Evolutionary conservation across 2,888 invertebrate genomes (phyloP), one percentile per base, ranked within the genome.

Genomic region (Parascotia fuliginaria): DNA sequence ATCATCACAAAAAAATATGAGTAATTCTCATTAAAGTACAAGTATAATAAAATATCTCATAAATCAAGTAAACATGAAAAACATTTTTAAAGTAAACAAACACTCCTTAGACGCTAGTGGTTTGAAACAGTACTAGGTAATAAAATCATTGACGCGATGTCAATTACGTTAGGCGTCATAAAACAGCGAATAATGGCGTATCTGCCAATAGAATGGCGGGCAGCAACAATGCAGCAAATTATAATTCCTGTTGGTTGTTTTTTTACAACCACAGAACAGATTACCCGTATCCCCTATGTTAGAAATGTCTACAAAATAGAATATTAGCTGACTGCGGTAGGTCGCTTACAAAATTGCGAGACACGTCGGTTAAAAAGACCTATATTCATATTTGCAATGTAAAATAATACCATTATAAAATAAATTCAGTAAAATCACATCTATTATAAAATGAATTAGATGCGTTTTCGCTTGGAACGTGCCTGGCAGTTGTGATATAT

Each of bases 251-350:
- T 59, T 64, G 52, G 52, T 42, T 55, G 53, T 55, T 75, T 75
- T 39, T 76, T 78, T 74, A 68, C 55, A 77, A 86, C 88, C 88
- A 57, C 88, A 87, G 69, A 76, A 73, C 70, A 79, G 81, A 89
- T 88, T 88, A 87, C 88, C 89, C 88, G 74, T 86, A 89, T 81
- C 85, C 87, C 87, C 68, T 85, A 87, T 87, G 75, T 79, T 83
- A 84, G 81, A 82, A 76, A 76, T 54, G 51, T 61, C 59, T 55
- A 60, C 48, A 62, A 62, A 64, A 59, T 55, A 54, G 44, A 27
- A 16, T 36, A 42, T 46, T 44, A 39, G 44, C 42, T 60, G 47
- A 59, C 70, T 76, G 79, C 70, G 81, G 80, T 80, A 74, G 77
- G 79, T 77, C 58, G 43, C 14, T 55, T 58, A 55, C 62, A 57